These are phyloP conservation scores for Lamellibrachia luymesi DNA, from an alignment of 1,140 invertebrate species.

Conservation along the genomic window DNA sequence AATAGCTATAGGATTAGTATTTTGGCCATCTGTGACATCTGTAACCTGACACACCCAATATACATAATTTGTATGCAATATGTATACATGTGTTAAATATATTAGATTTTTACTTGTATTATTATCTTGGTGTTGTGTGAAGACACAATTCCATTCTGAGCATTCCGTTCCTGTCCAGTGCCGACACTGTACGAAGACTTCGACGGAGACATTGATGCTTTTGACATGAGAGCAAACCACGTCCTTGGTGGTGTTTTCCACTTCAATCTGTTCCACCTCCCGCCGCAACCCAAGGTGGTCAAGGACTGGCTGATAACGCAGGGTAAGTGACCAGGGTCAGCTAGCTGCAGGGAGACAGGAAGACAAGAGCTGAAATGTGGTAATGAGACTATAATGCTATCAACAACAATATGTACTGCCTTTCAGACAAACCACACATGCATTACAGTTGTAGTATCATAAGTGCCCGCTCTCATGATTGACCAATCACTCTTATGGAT, in stretches of 20 bases:
- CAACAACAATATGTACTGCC: too few species aligned
- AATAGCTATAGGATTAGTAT: too few species aligned
- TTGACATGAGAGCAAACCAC: slow-evolving; percentile 51
- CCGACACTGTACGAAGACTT: slow-evolving; percentile 51
- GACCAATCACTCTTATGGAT: too few species aligned
- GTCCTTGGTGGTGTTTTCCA: slow-evolving; percentile 51
- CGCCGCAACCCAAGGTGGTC: slow-evolving; percentile 53
- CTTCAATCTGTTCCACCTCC: slow-evolving; percentile 52
- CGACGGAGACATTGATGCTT: slow-evolving; percentile 54
- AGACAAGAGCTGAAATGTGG: not conserved
- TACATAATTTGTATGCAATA: too few species aligned
- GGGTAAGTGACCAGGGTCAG: slow-evolving; percentile 35
- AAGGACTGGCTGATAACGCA: slow-evolving; percentile 51
- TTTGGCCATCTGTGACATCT: too few species aligned
- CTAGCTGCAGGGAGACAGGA: not conserved
- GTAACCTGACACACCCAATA: too few species aligned
- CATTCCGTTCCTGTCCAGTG: slow-evolving; percentile 16
- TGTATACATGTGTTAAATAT: too few species aligned
- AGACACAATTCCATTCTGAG: not conserved
- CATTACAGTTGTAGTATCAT: too few species aligned
- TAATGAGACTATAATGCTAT: too few species aligned
- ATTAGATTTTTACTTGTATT: too few species aligned
- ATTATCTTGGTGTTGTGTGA: not conserved
- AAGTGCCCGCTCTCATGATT: too few species aligned
- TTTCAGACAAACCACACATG: too few species aligned